These are phyloP conservation scores for Pollicipes pollicipes DNA, from an alignment of 1,140 invertebrate species.

Conservation along the genomic window DNA sequence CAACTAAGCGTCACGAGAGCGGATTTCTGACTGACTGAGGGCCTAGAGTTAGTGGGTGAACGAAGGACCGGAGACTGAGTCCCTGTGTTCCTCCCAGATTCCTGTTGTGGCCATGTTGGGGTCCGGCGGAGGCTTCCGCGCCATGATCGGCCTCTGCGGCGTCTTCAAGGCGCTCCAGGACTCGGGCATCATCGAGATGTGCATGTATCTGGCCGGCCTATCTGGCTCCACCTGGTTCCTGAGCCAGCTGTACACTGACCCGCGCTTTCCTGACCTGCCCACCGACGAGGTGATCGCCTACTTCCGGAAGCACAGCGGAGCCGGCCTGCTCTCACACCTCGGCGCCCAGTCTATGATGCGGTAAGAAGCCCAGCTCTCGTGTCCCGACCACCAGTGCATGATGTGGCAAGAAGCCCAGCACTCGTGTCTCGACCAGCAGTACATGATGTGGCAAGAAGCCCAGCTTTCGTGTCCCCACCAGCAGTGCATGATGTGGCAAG, in stretches of 20 bases:
- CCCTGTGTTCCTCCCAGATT: slow-evolving; percentile 20
- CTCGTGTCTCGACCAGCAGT: too few species aligned
- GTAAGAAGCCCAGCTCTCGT: too few species aligned
- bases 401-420: too few species aligned
- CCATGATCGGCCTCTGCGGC: slow-evolving; percentile 31
- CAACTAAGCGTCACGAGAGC: too few species aligned
- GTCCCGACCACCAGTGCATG: too few species aligned
- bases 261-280: slow-evolving; percentile 23
- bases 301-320: background rate
- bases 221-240: slow-evolving; percentile 32
- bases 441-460: too few species aligned
- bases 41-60: too few species aligned
- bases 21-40: too few species aligned
- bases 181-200: slow-evolving; percentile 27
- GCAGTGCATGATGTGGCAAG: too few species aligned
- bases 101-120: slow-evolving; percentile 31
- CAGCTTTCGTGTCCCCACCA: too few species aligned
- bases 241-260: slow-evolving; percentile 25
- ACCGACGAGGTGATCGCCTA: slow-evolving; percentile 23
- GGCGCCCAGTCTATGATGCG: background rate
- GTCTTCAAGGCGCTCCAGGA: slow-evolving; percentile 29
- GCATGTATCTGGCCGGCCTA: slow-evolving; percentile 28
- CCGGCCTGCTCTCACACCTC: slow-evolving; percentile 16
- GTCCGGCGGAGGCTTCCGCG: slow-evolving; percentile 33
- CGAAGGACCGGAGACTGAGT: too few species aligned